These are phyloP conservation scores for Alosa alosa DNA, from an alignment of 2,113 vertebrate species.

Conservation along the genomic window DNA sequence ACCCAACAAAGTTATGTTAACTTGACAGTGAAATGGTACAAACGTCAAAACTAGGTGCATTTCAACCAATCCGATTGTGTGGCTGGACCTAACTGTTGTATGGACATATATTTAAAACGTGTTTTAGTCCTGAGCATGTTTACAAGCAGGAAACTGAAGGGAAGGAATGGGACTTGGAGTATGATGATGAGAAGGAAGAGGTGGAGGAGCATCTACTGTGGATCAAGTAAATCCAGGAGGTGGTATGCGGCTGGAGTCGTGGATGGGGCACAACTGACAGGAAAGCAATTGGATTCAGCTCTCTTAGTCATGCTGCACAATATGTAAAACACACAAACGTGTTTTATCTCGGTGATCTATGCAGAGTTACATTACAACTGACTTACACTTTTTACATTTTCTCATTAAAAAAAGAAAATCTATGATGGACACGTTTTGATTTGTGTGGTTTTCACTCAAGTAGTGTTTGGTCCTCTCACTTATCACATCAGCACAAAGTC, in stretches of 20 bases:
- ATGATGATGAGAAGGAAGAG: not conserved
- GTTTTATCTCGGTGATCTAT: constrained; percentile 5
- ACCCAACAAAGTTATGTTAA: not conserved
- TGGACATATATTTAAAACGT: not conserved
- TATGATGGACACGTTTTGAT: not conserved
- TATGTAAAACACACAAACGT: not conserved
- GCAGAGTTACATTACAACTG: constrained; percentile 14
- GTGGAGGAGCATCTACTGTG: not conserved
- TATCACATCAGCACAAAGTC: not conserved
- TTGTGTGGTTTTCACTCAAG: not conserved
- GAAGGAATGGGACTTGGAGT: not conserved
- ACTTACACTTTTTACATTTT: not conserved
- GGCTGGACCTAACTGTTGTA: not conserved
- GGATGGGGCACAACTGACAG: not conserved
- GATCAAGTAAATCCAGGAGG: not conserved
- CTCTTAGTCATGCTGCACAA: not conserved
- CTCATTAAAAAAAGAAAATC: not conserved
- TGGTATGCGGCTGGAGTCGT: not conserved
- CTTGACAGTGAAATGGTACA: not conserved
- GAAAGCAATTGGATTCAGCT: not conserved
- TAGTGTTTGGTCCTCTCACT: too few species aligned
- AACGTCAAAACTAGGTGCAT: not conserved
- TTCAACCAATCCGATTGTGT: not conserved
- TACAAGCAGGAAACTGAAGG: not conserved
- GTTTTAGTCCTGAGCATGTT: not conserved